These are phyloP conservation scores for Corynorhinus townsendii DNA, from an alignment of 2,113 vertebrate genomes.

Conservation along the genomic window DNA sequence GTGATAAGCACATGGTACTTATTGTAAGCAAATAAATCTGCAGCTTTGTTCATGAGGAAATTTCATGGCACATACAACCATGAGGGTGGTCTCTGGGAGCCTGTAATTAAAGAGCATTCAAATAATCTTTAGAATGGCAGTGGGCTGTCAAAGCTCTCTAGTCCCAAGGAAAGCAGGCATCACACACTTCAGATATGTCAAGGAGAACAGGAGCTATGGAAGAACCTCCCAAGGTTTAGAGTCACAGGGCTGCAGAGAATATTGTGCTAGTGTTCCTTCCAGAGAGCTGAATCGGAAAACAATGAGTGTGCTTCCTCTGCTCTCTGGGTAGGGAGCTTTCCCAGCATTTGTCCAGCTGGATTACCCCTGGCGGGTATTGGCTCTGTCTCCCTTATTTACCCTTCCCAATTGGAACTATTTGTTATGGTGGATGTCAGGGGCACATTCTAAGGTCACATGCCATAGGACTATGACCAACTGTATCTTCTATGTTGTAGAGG, in stretches of 20 bases:
- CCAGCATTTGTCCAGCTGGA: not conserved
- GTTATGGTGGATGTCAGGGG: not conserved
- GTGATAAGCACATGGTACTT: not conserved
- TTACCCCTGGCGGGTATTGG: not conserved
- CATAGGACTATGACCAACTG: not conserved
- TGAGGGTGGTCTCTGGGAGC: not conserved
- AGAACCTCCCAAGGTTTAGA: not conserved
- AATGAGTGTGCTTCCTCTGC: too few relatives aligned
- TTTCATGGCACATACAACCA: not conserved
- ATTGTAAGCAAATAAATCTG: not conserved
- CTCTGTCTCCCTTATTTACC: not conserved
- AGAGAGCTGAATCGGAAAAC: not conserved
- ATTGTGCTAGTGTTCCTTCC: not conserved
- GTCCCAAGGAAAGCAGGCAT: not conserved
- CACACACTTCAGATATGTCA: not conserved
- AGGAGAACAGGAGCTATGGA: not conserved
- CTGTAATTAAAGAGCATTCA: not conserved
- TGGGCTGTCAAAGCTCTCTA: not conserved
- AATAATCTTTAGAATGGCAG: not conserved
- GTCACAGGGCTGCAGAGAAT: fast-evolving
- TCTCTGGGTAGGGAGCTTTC: not conserved
- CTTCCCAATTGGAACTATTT: not conserved
- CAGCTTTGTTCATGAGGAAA: not conserved
- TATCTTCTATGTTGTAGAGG: not conserved
- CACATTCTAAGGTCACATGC: not conserved